Evolutionary conservation across 2,888 invertebrate species (phyloP), one percentile per base, ranked within the genome.

Genomic region (Pimpla rufipes): DNA sequence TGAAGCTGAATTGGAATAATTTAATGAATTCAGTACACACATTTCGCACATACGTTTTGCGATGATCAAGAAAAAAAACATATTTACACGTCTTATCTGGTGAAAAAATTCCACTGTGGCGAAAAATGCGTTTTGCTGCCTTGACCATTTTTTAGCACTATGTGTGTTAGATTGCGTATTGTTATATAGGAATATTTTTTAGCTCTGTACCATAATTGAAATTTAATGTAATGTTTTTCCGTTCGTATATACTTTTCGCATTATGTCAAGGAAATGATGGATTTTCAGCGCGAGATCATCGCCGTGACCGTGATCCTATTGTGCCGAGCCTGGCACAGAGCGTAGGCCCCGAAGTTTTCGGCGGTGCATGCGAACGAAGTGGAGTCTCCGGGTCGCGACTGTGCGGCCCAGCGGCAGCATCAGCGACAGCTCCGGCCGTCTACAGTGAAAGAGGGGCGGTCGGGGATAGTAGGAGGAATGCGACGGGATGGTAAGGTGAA

Each of bases 401-500:
- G 47, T 71, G 5, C 29, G 42, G 6, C n/a, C 8, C 45, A 29
- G 29, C 29, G 23, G 1, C 23, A 23, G n/a, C 45, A n/a, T n/a
- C n/a, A 23, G 1, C 23, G 23, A 23, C 59, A 35, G 37, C 59
- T 35, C 16, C 59, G 4, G 10, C 37, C 35, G 59, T 35, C 35
- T 7, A 59, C 29, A 21, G 59, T 21, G 11, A 66, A 66, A 45
- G 62, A 76, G 50, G 66, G 52, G 47, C 18, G 47, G 47, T 21
- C 2, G 42, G 70, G 55, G 68, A 76, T 68, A 64, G 76, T 18
- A 73, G 78, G 84, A 85, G 79, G 87, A 87, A 88, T 85, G 88
- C 85, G 84, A 86, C 84, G 86, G 81, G 70, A 76, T 83, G 85
- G 86, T 81, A 87, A 90, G 90, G 89, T 89, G 90, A 89, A 90